Evolutionary conservation across 2,888 invertebrate species (phyloP), one percentile per base, ranked within the genome.

Genomic region (Eurois occulta): DNA sequence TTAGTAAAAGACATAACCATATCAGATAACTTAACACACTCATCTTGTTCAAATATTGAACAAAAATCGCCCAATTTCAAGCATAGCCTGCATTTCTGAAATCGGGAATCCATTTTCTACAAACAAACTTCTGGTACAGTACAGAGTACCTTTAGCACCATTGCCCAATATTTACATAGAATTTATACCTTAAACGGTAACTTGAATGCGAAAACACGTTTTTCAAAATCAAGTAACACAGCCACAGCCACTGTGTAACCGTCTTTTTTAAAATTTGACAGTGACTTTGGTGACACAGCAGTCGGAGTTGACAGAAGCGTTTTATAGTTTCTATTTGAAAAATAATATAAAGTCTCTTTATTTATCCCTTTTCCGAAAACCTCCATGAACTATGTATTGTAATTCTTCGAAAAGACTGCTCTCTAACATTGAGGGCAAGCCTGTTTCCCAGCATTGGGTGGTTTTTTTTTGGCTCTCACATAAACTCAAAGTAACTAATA

Each of bases 1-100:
- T 93, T 93, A 38, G 95, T 93, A 91, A 96, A 96, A 60, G 96
- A 93, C 96, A 96, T 96, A 77, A 96, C 96, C 96, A 96, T 96
- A 75, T 96, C 96, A 13, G 96, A 96, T 80, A 96, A 88, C 83
- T 93, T 96, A 58, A 95, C 94, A 11, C 95, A 93, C 84, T 96
- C 96, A 93, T 96, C 96, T 92, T 96, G 95, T 82, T 96, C 96
- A 87, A 94, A 96, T 86, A 96, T 96, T 68, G 96, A 96, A 90
- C 96, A 95, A 83, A 96, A 96, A 84, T 96, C 96, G 18, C 96
- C 96, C 67, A 96, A 93, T 90, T 96, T 96, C 80, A 96, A 90
- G 84, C 96, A 96, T 79, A 96, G 86, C 89, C 96, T 92, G 90
- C 96, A 96, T 91, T 96, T 96, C 85, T 95, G 95, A 89, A 96